phyloP scores from a whole-genome alignment of 2,113 vertebrate genomes.

The Nansenia antarctica region DNA sequence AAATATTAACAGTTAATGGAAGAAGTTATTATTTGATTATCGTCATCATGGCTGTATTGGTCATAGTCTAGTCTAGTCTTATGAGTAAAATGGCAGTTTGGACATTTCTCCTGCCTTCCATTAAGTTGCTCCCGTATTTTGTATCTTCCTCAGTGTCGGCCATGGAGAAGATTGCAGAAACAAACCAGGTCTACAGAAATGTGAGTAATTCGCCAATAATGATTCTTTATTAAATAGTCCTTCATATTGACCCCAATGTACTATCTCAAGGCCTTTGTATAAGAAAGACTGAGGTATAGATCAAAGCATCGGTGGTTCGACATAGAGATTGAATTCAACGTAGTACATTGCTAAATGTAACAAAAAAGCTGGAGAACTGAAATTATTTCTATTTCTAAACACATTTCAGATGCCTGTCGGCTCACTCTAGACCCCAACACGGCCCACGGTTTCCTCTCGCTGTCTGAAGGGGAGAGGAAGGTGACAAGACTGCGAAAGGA shows the following conservation, averaged over 20 bases:
- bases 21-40: not conserved
- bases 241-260: not conserved
- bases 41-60: not conserved
- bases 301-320: no score
- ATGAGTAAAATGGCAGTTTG: not conserved
- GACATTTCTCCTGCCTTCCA: not conserved
- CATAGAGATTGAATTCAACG: no score
- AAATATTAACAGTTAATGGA: not conserved
- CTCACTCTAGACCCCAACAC: slow-evolving; percentile 20
- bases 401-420: not conserved
- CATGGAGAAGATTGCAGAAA: not conserved
- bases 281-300: no score
- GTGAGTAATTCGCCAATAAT: not conserved
- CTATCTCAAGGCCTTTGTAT: not conserved
- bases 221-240: not conserved
- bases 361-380: not conserved
- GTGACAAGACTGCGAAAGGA: not conserved
- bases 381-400: not conserved
- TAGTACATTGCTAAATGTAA: not conserved
- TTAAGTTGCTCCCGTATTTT: not conserved
- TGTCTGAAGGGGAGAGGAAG: slow-evolving; percentile 9
- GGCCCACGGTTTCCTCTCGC: not conserved
- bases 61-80: not conserved
- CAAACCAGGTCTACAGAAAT: not conserved
- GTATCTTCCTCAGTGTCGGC: not conserved